phyloP scores from a whole-genome alignment of 2,888 invertebrate species.

The Dryocosmus kuriphilus region DNA sequence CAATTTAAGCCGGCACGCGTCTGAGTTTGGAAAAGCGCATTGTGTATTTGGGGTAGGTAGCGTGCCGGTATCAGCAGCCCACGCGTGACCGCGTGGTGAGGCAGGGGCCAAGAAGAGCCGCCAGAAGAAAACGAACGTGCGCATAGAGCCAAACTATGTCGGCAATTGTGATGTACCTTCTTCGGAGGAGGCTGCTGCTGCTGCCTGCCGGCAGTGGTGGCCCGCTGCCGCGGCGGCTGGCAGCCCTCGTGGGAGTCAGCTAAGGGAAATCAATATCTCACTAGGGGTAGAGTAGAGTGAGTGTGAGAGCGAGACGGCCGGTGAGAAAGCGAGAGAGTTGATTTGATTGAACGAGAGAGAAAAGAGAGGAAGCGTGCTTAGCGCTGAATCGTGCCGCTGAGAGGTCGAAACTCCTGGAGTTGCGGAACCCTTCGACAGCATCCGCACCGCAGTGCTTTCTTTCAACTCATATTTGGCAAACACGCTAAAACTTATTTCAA shows the following conservation, averaged over 20 bases:
- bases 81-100: neutral
- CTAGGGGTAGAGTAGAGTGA: constrained; percentile 67
- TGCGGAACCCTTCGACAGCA: neutral
- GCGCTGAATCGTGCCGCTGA: neutral
- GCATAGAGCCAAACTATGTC: constrained; percentile 43
- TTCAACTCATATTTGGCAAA: constrained; percentile 9
- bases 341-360: constrained; percentile 50
- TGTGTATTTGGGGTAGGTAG: constrained; percentile 14
- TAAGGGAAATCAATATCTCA: constrained; percentile 77
- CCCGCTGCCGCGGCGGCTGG: constrained; percentile 64
- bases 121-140: constrained; percentile 35
- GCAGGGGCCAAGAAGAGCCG: constrained; percentile 29
- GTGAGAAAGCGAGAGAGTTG: constrained; percentile 57
- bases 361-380: constrained; percentile 31
- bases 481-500: constrained; percentile 54
- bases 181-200: constrained; percentile 67
- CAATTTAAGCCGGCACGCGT: constrained; percentile 29
- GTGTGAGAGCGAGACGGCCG: constrained; percentile 56
- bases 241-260: constrained; percentile 76
- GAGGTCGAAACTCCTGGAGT: constrained; percentile 27
- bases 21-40: constrained; percentile 5
- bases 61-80: constrained; percentile 3
- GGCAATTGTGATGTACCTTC: constrained; percentile 54
- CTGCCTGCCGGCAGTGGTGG: constrained; percentile 66
- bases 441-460: neutral